These are phyloP conservation scores for Semicossyphus pulcher DNA, from an alignment of 2,113 vertebrate genomes.

Conservation along the genomic window DNA sequence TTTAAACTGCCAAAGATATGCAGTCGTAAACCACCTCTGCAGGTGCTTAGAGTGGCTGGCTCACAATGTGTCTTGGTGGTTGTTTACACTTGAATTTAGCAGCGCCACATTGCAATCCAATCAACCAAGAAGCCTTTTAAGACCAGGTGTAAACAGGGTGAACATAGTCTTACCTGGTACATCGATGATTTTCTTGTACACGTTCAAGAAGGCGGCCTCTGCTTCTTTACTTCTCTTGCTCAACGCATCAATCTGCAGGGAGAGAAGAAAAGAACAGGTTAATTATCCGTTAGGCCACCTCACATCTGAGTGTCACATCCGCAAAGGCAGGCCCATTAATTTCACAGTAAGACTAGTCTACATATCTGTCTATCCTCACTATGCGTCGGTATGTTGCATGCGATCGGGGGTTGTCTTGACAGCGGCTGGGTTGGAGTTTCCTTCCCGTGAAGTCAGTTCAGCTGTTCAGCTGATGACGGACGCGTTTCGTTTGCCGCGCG, in stretches of 20 bases:
- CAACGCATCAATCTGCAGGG: slow-evolving; percentile 93
- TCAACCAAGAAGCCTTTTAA: neutral
- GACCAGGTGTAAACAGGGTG: neutral
- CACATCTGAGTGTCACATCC: slow-evolving; percentile 34
- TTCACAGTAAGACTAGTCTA: slow-evolving; percentile 49
- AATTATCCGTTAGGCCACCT: slow-evolving; percentile 24
- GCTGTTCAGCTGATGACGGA: slow-evolving; percentile 78
- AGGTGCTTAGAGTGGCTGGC: neutral
- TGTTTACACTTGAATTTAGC: neutral
- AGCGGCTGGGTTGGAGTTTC: slow-evolving; percentile 69
- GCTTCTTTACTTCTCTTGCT: slow-evolving; percentile 99
- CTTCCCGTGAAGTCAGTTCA: slow-evolving; percentile 77
- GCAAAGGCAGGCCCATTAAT: slow-evolving; percentile 51
- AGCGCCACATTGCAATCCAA: too few species aligned
- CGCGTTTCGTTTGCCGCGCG: slow-evolving; percentile 66
- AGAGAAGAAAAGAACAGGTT: slow-evolving; percentile 16
- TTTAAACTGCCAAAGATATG: neutral
- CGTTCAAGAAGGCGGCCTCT: slow-evolving; percentile 98
- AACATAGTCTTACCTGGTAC: slow-evolving; percentile 91
- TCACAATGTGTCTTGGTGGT: neutral
- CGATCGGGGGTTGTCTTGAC: slow-evolving; percentile 56
- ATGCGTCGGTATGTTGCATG: slow-evolving; percentile 58
- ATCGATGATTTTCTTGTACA: slow-evolving; percentile 99
- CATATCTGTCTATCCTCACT: slow-evolving; percentile 68
- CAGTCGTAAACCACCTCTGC: neutral